Evolutionary conservation across 2,797 vertebrate species (phyloP), one percentile per base, ranked within the genome.

Genomic region (Salmo trutta): DNA sequence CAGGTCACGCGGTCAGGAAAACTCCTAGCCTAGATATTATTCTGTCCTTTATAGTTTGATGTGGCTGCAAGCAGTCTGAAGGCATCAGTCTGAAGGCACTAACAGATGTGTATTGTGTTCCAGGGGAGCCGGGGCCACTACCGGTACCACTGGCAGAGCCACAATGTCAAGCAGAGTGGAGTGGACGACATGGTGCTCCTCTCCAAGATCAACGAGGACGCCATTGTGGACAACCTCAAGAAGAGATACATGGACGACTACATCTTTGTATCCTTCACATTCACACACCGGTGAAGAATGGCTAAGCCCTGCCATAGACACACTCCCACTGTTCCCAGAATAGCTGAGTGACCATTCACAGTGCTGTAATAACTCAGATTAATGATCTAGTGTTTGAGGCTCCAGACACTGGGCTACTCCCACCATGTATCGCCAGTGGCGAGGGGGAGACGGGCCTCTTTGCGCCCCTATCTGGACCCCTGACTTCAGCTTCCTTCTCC

Each of bases 201-300:
- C 75, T 95, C 94, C 89, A 99, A 98, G 92, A 99, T 99, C 93
- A 96, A 95, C 0, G 98, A 99, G 90, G 96, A 97, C 14, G 95
- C 97, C 89, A 98, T 99, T n/a, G 97, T 99, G 87, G 98, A 99
- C 88, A 99, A 99, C 91, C 94, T 99, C 36, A 99, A 96, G 94
- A 99, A 98, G 90, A 94, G 98, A 93, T 99, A 98, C 91, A 97
- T 99, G 97, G 98, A 99, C 72, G 97, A 99, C 91, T 99, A 95
- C 83, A 98, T 99, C 91, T 99, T 99, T 93, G 98, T 99, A 99
- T 99, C 98, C 96, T 98, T 95, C 31, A 8, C 12, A 15, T 88
- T 72, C 14, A 21, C 68, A 17, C 51, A 24, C 52, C 10, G 14
- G 15, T 52, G 87, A 88, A 77, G 82, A 90, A 91, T 86, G 79